Percentiles rank a stretch among this genome's conserved stretches.
phyloP scores from a whole-genome alignment of 2,888 invertebrate genomes.

The Phytoseiulus persimilis region DNA sequence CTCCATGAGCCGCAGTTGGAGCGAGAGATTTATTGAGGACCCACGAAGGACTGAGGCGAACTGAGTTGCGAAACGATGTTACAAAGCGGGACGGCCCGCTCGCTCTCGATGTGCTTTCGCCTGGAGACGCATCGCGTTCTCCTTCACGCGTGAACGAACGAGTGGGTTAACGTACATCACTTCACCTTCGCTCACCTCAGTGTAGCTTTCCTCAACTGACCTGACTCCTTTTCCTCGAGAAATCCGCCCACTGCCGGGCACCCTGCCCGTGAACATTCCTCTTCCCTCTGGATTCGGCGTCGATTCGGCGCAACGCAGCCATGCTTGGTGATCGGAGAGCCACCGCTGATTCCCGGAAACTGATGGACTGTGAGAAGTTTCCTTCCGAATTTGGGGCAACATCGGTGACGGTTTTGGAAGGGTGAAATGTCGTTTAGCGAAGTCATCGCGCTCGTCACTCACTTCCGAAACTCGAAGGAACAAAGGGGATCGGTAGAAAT shows the following conservation, averaged over 20 bases:
- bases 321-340: neutral
- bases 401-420: too few species aligned
- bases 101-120: neutral
- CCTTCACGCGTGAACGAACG: neutral
- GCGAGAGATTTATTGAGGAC: neutral
- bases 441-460: too few species aligned
- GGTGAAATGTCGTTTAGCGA: too few species aligned
- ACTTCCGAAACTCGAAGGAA: neutral
- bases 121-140: neutral
- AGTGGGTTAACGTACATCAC: neutral
- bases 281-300: neutral
- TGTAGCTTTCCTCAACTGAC: neutral
- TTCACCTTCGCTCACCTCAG: neutral
- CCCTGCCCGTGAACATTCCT: neutral
- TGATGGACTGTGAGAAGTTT: too few species aligned
- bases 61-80: neutral
- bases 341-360: neutral
- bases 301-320: neutral
- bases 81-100: neutral
- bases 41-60: neutral
- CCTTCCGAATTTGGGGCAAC: too few species aligned
- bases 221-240: neutral
- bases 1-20: neutral
- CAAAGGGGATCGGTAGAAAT: neutral
- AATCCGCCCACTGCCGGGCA: neutral